These are phyloP conservation scores for Neopipo cinnamomea DNA, from an alignment of 2,113 vertebrate species.

Conservation along the genomic window DNA sequence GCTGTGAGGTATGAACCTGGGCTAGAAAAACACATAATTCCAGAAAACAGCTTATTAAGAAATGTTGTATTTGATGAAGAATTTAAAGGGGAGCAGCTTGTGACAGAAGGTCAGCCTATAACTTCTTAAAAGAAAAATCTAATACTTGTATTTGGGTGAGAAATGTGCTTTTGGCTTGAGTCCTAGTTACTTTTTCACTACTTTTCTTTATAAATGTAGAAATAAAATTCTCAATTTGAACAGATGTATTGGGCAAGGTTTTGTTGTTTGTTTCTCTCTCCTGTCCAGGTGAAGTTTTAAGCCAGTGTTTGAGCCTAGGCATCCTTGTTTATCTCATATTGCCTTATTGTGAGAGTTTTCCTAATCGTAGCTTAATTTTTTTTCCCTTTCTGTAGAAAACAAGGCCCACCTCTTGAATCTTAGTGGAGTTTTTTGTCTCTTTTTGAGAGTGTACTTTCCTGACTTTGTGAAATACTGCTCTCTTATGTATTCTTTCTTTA, in stretches of 20 bases:
- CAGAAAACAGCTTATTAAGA: slow-evolving; percentile 81
- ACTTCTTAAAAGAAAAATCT: not conserved
- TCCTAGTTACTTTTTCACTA: not conserved
- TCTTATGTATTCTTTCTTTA: not conserved
- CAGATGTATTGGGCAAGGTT: not conserved
- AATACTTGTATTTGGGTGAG: rapidly evolving
- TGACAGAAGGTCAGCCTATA: slow-evolving; percentile 79
- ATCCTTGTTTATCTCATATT: not conserved
- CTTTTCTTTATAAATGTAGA: not conserved
- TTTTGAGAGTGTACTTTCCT: not conserved
- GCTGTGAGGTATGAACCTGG: slow-evolving; percentile 74
- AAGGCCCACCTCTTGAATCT: not conserved
- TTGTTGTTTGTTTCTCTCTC: not conserved
- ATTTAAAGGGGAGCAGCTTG: slow-evolving; percentile 84
- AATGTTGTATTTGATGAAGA: slow-evolving; percentile 82
- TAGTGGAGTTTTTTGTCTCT: not conserved
- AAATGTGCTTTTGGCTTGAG: not conserved
- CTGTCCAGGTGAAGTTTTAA: not conserved
- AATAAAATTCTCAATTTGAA: not conserved
- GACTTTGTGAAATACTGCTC: not conserved
- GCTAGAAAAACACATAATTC: slow-evolving; percentile 72
- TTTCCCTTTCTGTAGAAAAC: not conserved
- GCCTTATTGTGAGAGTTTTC: not conserved
- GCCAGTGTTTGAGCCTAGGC: not conserved
- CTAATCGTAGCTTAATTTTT: not conserved